Evolutionary conservation across 2,888 invertebrate genomes (phyloP).

Genomic region (Hylaea fasciaria): DNA sequence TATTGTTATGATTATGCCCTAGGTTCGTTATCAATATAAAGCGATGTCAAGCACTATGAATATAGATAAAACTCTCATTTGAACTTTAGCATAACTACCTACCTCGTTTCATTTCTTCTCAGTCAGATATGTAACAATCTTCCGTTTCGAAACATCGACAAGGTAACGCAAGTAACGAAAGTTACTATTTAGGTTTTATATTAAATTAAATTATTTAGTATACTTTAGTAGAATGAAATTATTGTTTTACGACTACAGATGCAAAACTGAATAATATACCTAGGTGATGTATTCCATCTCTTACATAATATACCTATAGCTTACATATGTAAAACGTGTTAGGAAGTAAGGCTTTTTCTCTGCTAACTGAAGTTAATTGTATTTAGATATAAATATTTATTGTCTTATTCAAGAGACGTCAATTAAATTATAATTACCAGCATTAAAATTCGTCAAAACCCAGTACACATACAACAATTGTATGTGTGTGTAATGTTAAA

Average conservation of each 20-base stretch:
- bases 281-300: not conserved
- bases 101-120: no score
- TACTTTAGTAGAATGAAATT: not conserved
- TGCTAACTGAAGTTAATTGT: not conserved
- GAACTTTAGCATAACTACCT: slow-evolving; percentile 6
- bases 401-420: no score
- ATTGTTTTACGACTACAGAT: not conserved
- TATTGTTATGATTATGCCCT: slow-evolving; percentile 37
- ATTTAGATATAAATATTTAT: not conserved
- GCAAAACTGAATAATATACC: not conserved
- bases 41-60: slow-evolving; percentile 34
- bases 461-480: no score
- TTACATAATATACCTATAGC: not conserved
- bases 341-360: not conserved
- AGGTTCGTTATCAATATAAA: slow-evolving; percentile 40
- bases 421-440: no score
- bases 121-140: not conserved
- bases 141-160: no score
- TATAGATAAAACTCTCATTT: slow-evolving; percentile 1
- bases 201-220: not conserved
- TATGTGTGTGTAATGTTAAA: no score
- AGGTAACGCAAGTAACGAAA: no score
- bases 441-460: no score
- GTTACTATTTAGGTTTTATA: not conserved
- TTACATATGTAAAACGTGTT: no score